phyloP scores from a whole-genome alignment of 2,113 vertebrate genomes.

The Lepus americanus region DNA sequence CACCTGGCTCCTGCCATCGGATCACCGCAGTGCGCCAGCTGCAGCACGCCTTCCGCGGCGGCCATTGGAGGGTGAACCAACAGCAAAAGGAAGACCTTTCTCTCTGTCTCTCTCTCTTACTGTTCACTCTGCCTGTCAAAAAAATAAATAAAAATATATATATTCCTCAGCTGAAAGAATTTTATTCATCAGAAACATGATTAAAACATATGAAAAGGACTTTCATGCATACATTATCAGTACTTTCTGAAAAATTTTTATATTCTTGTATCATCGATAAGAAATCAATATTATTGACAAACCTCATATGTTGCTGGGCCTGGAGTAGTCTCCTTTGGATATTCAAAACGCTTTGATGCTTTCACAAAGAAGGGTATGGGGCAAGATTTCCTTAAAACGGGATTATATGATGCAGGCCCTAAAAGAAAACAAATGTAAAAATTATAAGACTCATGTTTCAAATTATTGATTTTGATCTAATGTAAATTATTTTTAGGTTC shows the following conservation, averaged over 20 bases:
- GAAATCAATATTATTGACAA: conserved; percentile 63
- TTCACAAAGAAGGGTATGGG: conserved; percentile 85
- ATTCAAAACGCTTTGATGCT: conserved; percentile 87
- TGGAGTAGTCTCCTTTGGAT: conserved; percentile 81
- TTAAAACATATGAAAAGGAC: neutral
- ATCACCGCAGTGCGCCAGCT: too few species aligned
- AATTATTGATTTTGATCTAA: conserved; percentile 19
- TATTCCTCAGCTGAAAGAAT: neutral
- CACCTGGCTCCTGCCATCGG: too few species aligned
- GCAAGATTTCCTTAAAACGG: conserved; percentile 82
- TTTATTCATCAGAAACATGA: neutral
- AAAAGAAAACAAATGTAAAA: conserved; percentile 69
- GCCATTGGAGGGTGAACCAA: too few species aligned
- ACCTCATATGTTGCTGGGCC: conserved; percentile 90
- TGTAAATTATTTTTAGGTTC: conserved; percentile 21
- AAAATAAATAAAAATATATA: neutral
- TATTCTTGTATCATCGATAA: neutral
- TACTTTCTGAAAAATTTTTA: conserved; percentile 17
- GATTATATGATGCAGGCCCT: conserved; percentile 88
- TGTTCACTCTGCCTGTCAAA: too few species aligned
- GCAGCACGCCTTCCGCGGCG: too few species aligned
- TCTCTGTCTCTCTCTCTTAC: too few species aligned
- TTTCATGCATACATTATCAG: neutral
- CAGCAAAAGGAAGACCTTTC: too few species aligned
- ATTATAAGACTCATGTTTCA: conserved; percentile 22